These are phyloP conservation scores for Naso thynnoides DNA, from an alignment of 2,797 vertebrate species.

Conservation along the genomic window DNA sequence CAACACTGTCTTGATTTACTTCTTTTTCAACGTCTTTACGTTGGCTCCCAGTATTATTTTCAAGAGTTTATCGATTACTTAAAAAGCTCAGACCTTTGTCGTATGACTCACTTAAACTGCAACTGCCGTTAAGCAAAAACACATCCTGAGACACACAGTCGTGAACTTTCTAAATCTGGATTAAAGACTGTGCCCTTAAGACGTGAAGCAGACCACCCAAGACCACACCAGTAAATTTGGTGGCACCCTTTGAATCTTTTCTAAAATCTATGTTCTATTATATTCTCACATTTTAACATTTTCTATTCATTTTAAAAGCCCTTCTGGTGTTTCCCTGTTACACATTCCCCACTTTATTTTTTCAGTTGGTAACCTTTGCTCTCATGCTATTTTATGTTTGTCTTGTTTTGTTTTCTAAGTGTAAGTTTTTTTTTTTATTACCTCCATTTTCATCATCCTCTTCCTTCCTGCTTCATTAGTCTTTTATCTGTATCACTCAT, in stretches of 20 bases:
- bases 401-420: neutral
- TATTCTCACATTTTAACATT: too few species aligned
- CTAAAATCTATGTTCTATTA: too few species aligned
- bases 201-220: neutral
- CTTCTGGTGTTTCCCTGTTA: neutral
- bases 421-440: neutral
- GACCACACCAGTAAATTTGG: constrained; percentile 17
- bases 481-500: constrained; percentile 27
- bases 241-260: constrained; percentile 33
- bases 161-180: constrained; percentile 52
- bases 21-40: neutral
- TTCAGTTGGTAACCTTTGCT: neutral
- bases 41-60: neutral
- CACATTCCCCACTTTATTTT: neutral
- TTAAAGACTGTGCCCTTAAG: constrained; percentile 42
- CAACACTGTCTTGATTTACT: neutral
- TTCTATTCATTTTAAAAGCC: constrained; percentile 15
- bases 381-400: neutral
- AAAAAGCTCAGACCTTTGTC: constrained; percentile 19
- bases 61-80: constrained; percentile 2
- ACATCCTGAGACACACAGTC: constrained; percentile 1
- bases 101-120: too few species aligned
- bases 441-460: constrained; percentile 10
- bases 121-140: constrained; percentile 23
- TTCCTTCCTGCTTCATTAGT: neutral